Conservation (phyloP, 2,113 vertebrate genomes). For the Ancistrus triradiatus region DNA sequence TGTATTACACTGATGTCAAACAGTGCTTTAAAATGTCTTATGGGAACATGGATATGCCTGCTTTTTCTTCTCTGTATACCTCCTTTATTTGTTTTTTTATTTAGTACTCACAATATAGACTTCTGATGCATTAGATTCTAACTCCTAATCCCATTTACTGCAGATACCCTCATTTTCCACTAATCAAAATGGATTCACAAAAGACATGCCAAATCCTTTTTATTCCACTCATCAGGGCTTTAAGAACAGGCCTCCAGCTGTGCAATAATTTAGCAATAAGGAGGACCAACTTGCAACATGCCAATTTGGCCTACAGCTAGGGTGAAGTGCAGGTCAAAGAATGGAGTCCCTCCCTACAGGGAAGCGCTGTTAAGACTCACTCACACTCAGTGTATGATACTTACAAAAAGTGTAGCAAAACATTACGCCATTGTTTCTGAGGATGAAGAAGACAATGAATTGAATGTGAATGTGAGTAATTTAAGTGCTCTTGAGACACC, state of each 20-base stretch:
- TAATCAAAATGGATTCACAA: slow-evolving; percentile 15
- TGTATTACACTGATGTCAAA: too few species aligned
- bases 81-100: too few species aligned
- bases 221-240: background rate
- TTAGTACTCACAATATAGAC: too few species aligned
- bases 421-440: too few species aligned
- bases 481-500: too few species aligned
- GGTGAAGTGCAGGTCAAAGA: slow-evolving; percentile 2
- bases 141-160: background rate
- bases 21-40: too few species aligned
- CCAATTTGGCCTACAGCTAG: slow-evolving; percentile 6
- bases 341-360: background rate
- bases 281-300: slow-evolving; percentile 3
- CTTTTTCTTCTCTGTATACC: too few species aligned
- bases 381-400: too few species aligned
- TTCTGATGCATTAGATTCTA: background rate
- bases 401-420: too few species aligned
- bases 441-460: too few species aligned
- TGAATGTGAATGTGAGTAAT: too few species aligned
- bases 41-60: too few species aligned
- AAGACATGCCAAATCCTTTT: slow-evolving; percentile 22
- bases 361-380: background rate
- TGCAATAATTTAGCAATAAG: slow-evolving; percentile 4
- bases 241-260: slow-evolving; percentile 9
- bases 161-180: background rate